These are phyloP conservation scores for Lucifuga dentata DNA, from an alignment of 2,113 vertebrate genomes.

Conservation along the genomic window DNA sequence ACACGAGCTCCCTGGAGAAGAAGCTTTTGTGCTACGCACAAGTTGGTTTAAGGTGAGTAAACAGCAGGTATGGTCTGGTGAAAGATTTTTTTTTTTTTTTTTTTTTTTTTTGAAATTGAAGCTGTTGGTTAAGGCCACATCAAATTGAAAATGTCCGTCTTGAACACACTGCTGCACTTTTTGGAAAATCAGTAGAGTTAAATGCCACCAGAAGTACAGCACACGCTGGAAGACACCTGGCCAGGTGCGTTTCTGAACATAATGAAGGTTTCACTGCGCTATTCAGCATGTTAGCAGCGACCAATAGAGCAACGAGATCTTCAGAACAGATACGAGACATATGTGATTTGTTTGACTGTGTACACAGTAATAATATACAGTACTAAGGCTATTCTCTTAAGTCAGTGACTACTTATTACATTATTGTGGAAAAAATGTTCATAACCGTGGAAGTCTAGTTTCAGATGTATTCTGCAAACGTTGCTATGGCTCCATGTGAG, in stretches of 20 bases:
- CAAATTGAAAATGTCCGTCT: slow-evolving; percentile 74
- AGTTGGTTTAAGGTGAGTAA: slow-evolving; percentile 62
- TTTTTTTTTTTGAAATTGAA: slow-evolving; percentile 47
- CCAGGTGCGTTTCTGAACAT: slow-evolving; percentile 16
- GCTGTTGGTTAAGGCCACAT: slow-evolving; percentile 85
- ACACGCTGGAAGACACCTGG: slow-evolving; percentile 64
- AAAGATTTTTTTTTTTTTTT: slow-evolving; percentile 14
- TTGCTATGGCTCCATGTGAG: slow-evolving; percentile 76
- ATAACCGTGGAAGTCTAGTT: slow-evolving; percentile 81
- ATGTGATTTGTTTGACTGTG: slow-evolving; percentile 67
- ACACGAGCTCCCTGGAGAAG: slow-evolving; percentile 41
- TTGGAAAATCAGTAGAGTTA: slow-evolving; percentile 29
- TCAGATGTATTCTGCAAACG: slow-evolving; percentile 79
- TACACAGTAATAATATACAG: slow-evolving; percentile 71
- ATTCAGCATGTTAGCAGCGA: slow-evolving; percentile 59
- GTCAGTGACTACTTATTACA: slow-evolving; percentile 62
- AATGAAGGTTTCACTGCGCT: slow-evolving; percentile 50
- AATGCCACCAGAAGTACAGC: slow-evolving; percentile 60
- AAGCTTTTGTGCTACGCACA: slow-evolving; percentile 59
- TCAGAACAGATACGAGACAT: slow-evolving; percentile 56
- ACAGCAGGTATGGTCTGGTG: slow-evolving; percentile 53
- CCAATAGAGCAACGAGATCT: slow-evolving; percentile 37
- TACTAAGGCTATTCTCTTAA: slow-evolving; percentile 78
- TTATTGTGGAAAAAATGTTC: slow-evolving; percentile 55
- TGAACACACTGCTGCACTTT: slow-evolving; percentile 17